Evolutionary conservation across 2,797 vertebrate species (phyloP).

Genomic region (Hydrolagus colliei): DNA sequence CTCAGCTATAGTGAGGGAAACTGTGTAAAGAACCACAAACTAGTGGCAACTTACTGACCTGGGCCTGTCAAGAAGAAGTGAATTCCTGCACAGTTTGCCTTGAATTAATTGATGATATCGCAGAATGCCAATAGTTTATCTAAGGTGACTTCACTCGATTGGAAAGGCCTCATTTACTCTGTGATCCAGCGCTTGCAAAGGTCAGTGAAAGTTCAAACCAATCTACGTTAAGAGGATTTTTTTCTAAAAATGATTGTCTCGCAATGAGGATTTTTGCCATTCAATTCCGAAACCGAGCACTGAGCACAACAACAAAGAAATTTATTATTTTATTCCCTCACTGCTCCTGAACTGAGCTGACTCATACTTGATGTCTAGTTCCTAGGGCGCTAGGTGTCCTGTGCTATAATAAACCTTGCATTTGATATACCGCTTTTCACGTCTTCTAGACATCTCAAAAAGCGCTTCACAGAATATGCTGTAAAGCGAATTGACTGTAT

Average conservation of each 20-base stretch:
- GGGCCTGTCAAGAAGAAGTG: neutral
- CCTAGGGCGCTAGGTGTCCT: too few species aligned
- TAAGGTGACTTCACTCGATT: neutral
- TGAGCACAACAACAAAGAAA: neutral
- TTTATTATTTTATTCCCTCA: neutral
- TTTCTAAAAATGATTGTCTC: conserved; percentile 4
- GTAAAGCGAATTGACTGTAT: too few species aligned
- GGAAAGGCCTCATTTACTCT: neutral
- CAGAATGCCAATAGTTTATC: neutral
- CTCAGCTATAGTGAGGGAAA: too few species aligned
- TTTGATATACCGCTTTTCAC: too few species aligned
- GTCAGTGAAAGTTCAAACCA: neutral
- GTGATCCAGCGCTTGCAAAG: neutral
- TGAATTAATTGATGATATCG: conserved; percentile 3
- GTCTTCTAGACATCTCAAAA: too few species aligned
- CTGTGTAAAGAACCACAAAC: too few species aligned
- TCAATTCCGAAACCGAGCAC: neutral
- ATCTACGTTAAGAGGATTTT: neutral
- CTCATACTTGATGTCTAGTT: too few species aligned
- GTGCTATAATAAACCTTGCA: too few species aligned
- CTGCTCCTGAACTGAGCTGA: too few species aligned
- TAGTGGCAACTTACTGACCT: neutral
- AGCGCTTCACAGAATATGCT: too few species aligned
- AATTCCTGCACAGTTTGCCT: neutral
- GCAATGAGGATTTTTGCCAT: neutral